Conservation (phyloP, 2,113 vertebrate genomes). For the Eira barbara region DNA sequence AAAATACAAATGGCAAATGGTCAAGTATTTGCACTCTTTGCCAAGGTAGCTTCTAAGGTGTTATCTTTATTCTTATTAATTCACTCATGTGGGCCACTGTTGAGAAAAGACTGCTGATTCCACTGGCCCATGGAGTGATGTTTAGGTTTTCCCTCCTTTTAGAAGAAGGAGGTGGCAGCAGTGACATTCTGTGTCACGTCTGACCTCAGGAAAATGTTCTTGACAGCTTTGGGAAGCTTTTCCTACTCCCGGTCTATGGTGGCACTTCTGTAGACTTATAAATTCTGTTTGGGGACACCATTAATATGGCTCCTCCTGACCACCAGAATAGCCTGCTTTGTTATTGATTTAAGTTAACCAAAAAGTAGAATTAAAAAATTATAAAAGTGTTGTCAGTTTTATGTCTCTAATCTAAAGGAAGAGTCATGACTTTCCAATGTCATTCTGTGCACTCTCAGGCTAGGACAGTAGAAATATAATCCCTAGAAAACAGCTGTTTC, state of each 20-base stretch:
- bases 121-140: background rate
- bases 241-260: background rate
- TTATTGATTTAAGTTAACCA: slow-evolving; percentile 4
- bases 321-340: slow-evolving; percentile 3
- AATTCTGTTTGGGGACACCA: background rate
- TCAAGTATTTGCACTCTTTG: background rate
- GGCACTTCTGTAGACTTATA: background rate
- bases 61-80: background rate
- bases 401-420: background rate
- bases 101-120: background rate
- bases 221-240: background rate
- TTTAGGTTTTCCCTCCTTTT: background rate
- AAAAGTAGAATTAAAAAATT: background rate
- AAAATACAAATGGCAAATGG: background rate
- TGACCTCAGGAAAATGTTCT: background rate
- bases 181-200: background rate
- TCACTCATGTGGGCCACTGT: background rate
- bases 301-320: slow-evolving; percentile 11
- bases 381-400: background rate
- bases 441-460: background rate
- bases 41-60: background rate
- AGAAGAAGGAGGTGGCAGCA: background rate
- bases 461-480: background rate
- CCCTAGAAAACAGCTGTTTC: background rate
- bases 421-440: background rate